Evolutionary conservation across 2,113 vertebrate genomes (phyloP).

Genomic region (Tiliqua scincoides): DNA sequence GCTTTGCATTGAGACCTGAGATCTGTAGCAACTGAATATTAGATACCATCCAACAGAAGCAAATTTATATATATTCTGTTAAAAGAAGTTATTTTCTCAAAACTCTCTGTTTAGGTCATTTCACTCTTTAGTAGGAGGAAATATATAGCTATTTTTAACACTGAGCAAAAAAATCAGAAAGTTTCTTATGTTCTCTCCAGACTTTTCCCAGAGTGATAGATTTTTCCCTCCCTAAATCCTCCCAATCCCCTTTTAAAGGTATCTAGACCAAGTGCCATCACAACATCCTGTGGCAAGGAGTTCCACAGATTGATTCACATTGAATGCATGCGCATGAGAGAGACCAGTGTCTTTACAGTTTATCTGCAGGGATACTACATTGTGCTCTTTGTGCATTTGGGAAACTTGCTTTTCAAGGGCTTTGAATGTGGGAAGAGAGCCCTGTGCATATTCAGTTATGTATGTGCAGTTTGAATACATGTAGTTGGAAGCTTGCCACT

Average conservation of each 20-base stretch:
- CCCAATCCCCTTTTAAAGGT: no score
- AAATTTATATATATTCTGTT: not conserved
- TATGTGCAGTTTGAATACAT: not conserved
- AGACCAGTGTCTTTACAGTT: no score
- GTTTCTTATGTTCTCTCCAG: not conserved
- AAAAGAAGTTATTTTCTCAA: constrained; percentile 1
- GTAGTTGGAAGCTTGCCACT: no score
- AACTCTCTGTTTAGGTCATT: not conserved
- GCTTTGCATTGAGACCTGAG: constrained; percentile 7
- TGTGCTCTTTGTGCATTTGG: no score
- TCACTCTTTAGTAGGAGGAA: no score
- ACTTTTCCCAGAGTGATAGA: not conserved
- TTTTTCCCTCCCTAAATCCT: no score
- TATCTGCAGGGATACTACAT: no score
- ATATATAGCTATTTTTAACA: not conserved
- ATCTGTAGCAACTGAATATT: not conserved
- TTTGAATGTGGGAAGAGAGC: not conserved
- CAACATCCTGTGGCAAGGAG: no score
- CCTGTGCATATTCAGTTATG: not conserved
- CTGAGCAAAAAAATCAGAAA: not conserved
- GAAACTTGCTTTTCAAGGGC: not conserved
- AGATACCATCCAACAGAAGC: not conserved
- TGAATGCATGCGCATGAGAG: no score
- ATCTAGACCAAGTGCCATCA: no score
- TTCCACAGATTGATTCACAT: no score